Evolutionary conservation across 2,888 invertebrate species (phyloP).

Genomic region (Bugula neritina): DNA sequence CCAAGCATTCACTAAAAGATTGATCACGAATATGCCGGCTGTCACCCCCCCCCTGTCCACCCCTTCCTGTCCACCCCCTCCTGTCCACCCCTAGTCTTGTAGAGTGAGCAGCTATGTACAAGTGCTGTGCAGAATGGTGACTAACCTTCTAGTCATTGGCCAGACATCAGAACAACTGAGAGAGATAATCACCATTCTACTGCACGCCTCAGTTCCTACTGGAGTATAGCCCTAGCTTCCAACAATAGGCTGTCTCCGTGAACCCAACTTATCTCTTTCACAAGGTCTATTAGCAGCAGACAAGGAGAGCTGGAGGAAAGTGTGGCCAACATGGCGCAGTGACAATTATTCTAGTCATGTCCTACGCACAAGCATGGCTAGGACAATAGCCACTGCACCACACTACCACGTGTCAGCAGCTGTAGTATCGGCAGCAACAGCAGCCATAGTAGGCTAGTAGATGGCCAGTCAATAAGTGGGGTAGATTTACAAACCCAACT

Average conservation of each 20-base stretch:
- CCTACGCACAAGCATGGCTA: not conserved
- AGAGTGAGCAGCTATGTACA: too few relatives aligned
- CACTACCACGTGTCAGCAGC: not conserved
- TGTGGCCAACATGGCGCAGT: not conserved
- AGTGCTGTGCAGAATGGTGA: slow-evolving; percentile 7
- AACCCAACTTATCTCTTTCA: too few relatives aligned
- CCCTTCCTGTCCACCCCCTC: too few relatives aligned
- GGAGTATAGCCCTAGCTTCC: too few relatives aligned
- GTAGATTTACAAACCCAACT: not conserved
- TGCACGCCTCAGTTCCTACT: not conserved
- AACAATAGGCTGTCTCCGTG: too few relatives aligned
- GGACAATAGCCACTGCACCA: slow-evolving; percentile 12
- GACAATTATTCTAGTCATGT: slow-evolving; percentile 26
- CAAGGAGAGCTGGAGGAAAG: too few relatives aligned
- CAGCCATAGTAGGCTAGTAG: too few relatives aligned
- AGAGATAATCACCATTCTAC: slow-evolving; percentile 8
- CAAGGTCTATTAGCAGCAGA: too few relatives aligned
- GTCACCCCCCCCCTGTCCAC: too few relatives aligned
- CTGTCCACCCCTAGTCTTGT: too few relatives aligned
- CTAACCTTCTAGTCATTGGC: slow-evolving; percentile 25
- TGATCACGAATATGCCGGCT: not conserved
- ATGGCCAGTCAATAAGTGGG: too few relatives aligned
- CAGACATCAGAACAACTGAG: slow-evolving; percentile 5
- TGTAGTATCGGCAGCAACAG: too few relatives aligned
- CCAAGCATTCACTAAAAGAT: slow-evolving; percentile 18